Conservation (phyloP, 2,113 vertebrate species). For the Dipodomys merriami region DNA sequence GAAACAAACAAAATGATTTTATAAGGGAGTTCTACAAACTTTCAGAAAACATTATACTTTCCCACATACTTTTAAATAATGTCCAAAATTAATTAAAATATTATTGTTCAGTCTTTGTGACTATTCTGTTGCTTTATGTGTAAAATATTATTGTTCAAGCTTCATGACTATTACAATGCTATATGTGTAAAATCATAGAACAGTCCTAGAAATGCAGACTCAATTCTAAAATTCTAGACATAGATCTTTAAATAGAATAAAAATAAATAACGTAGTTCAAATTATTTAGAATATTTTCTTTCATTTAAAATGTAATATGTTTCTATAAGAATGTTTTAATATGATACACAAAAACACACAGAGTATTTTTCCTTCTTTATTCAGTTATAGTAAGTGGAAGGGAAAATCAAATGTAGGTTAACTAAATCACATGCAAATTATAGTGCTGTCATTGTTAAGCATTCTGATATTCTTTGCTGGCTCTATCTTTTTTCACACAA, state of each 20-base stretch:
- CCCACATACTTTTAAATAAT: neutral
- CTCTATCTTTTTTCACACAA: neutral
- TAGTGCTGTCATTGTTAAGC: neutral
- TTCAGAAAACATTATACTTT: neutral
- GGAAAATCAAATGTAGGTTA: neutral
- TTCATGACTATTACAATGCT: neutral
- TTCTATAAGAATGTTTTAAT: neutral
- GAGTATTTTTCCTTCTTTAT: neutral
- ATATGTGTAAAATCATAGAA: neutral
- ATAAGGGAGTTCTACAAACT: neutral
- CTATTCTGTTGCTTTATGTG: neutral
- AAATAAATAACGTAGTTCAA: neutral
- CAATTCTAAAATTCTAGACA: neutral
- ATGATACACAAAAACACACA: neutral
- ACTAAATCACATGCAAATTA: neutral
- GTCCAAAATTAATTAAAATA: neutral
- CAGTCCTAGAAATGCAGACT: neutral
- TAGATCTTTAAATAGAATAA: slow-evolving; percentile 1
- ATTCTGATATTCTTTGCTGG: neutral
- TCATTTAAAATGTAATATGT: neutral
- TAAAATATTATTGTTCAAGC: neutral
- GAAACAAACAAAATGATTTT: slow-evolving; percentile 34
- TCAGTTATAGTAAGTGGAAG: neutral
- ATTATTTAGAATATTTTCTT: neutral
- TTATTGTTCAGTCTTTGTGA: neutral